A percentile compares a stretch with the other conserved stretches of the same genome.
Evolutionary conservation across 2,888 invertebrate genomes (phyloP).

Genomic region (Drosophila borborema): DNA sequence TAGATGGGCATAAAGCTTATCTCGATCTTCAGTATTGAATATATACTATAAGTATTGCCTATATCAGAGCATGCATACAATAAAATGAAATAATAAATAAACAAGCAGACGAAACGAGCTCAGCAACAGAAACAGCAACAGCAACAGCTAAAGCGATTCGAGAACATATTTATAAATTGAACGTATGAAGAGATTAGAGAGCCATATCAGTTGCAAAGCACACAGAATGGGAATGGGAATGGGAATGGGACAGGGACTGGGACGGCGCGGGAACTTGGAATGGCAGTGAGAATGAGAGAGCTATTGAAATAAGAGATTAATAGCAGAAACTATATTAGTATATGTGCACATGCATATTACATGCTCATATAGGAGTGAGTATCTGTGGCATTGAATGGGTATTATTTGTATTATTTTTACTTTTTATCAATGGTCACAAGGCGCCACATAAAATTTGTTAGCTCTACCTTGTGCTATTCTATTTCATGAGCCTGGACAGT

Average conservation of each 20-base stretch:
- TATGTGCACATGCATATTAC: neutral
- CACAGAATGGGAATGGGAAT: neutral
- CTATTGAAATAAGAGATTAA: slow-evolving; percentile 8
- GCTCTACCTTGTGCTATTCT: neutral
- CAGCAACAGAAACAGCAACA: slow-evolving; percentile 1
- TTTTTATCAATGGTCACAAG: slow-evolving; percentile 3
- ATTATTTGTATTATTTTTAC: neutral
- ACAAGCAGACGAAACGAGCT: neutral
- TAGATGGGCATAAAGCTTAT: slow-evolving; percentile 26
- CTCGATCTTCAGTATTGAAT: slow-evolving; percentile 26
- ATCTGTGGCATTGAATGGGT: neutral
- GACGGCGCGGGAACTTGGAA: neutral
- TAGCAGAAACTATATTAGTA: neutral
- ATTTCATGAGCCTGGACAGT: neutral
- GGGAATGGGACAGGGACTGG: neutral
- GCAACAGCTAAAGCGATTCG: slow-evolving; percentile 6
- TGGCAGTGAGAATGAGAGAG: neutral
- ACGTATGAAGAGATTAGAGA: slow-evolving; percentile 35
- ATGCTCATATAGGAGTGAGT: neutral
- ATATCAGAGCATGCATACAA: neutral
- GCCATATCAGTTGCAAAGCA: slow-evolving; percentile 47
- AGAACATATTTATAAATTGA: slow-evolving; percentile 51
- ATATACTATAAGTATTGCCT: slow-evolving; percentile 2
- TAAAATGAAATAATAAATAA: neutral
- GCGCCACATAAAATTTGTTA: slow-evolving; percentile 1